These are phyloP conservation scores for Choristoneura fumiferana DNA, from an alignment of 1,140 invertebrate genomes.

Conservation along the genomic window DNA sequence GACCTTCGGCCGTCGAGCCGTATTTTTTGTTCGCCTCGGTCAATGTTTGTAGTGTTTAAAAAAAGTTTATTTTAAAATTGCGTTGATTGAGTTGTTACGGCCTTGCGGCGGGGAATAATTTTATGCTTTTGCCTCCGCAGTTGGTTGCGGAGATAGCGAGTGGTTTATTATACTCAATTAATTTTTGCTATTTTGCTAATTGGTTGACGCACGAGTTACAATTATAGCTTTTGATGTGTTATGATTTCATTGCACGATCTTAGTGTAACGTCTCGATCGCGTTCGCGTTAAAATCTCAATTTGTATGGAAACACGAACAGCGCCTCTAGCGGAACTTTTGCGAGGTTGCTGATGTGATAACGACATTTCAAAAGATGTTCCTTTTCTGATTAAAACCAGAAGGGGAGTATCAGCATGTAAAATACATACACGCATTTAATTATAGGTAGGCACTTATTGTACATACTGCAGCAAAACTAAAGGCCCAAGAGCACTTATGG, in stretches of 20 bases:
- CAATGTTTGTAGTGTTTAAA: constrained; percentile 55
- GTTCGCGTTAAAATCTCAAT: no score
- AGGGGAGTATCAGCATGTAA: no score
- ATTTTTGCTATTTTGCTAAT: constrained; percentile 1
- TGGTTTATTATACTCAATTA: constrained; percentile 11
- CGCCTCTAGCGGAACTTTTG: no score
- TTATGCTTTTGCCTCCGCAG: constrained; percentile 47
- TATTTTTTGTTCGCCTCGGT: constrained; percentile 61
- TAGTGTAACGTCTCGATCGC: no score
- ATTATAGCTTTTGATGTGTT: constrained; percentile 5
- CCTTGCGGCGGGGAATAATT: constrained; percentile 46
- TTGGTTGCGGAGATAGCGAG: constrained; percentile 44
- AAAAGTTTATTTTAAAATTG: constrained; percentile 72
- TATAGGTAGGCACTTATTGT: no score
- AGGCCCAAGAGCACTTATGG: no score
- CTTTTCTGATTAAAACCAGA: no score
- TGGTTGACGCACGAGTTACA: background rate
- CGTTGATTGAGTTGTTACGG: constrained; percentile 75
- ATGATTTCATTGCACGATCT: background rate
- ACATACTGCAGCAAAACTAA: no score
- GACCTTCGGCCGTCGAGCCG: constrained; percentile 47
- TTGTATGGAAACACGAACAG: no score
- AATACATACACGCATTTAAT: no score
- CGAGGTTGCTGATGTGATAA: no score
- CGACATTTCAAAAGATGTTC: no score